phyloP scores from a whole-genome alignment of 2,888 invertebrate genomes.

The Trimorus sp. region DNA sequence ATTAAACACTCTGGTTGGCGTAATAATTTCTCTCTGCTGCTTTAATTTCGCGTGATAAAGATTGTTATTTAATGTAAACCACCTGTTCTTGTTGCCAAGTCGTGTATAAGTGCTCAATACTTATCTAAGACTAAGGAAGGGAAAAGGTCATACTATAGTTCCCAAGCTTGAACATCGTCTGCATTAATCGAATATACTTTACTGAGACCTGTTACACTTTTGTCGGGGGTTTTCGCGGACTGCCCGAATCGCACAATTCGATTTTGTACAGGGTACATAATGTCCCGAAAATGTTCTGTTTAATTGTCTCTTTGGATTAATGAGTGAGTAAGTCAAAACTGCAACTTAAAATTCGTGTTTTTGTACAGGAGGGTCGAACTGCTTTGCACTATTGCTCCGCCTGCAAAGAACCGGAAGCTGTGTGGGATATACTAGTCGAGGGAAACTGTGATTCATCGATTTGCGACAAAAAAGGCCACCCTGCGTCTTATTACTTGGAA shows the following conservation, averaged over 20 bases:
- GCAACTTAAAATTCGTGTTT: background rate
- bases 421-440: conserved; percentile 85
- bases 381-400: conserved; percentile 87
- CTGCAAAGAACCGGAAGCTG: conserved; percentile 83
- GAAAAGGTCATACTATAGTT: conserved; percentile 66
- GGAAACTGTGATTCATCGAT: conserved; percentile 86
- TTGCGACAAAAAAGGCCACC: conserved; percentile 84
- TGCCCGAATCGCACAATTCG: too few relatives aligned
- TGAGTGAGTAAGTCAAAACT: background rate
- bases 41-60: conserved; percentile 74
- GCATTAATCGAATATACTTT: conserved; percentile 44
- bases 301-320: background rate
- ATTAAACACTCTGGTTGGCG: background rate
- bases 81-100: conserved; percentile 73
- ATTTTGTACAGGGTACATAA: too few relatives aligned
- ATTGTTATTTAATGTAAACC: conserved; percentile 75
- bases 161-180: conserved; percentile 66
- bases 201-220: conserved; percentile 29
- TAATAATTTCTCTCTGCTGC: conserved; percentile 36
- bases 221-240: background rate
- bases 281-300: background rate
- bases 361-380: conserved; percentile 85
- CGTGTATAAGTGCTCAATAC: conserved; percentile 41
- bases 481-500: conserved; percentile 84
- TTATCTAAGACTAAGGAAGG: conserved; percentile 43